Percentiles rank a stretch among this genome's conserved stretches.
These are phyloP conservation scores for Polietes domitor DNA, from an alignment of 2,888 invertebrate genomes.

Conservation along the genomic window DNA sequence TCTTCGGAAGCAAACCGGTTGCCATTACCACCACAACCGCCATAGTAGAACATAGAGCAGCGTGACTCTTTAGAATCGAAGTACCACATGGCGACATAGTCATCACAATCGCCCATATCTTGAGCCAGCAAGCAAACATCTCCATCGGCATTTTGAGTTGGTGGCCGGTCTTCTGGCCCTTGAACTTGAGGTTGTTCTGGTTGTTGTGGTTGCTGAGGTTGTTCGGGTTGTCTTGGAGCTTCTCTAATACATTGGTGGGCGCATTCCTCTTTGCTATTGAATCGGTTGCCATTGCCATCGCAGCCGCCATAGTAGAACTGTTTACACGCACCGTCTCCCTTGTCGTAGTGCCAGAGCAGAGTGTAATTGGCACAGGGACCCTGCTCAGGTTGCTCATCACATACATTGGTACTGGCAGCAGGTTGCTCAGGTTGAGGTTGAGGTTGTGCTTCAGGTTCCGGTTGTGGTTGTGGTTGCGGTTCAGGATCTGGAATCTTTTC, in stretches of 20 bases:
- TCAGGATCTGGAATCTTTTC: conserved; percentile 81
- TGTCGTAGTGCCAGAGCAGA: conserved; percentile 91
- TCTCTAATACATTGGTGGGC: conserved; percentile 83
- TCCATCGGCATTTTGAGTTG: conserved; percentile 7
- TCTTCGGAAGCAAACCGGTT: conserved; percentile 89
- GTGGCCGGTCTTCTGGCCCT: conserved; percentile 78
- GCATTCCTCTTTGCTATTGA: conserved; percentile 86
- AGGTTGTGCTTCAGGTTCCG: conserved; percentile 64
- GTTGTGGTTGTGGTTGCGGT: conserved; percentile 67
- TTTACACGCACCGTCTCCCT: conserved; percentile 85
- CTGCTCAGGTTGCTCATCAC: conserved; percentile 82
- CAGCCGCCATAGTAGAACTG: conserved; percentile 96
- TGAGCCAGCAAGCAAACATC: conserved; percentile 85
- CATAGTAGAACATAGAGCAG: conserved; percentile 91
- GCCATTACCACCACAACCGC: conserved; percentile 95
- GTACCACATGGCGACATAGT: conserved; percentile 88
- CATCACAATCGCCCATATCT: conserved; percentile 88
- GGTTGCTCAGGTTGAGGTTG: neutral
- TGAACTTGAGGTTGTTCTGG: conserved; percentile 76
- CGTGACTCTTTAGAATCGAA: conserved; percentile 84
- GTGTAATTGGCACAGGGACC: conserved; percentile 89
- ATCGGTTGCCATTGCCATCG: conserved; percentile 95
- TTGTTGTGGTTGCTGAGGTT: conserved; percentile 45
- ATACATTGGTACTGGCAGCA: conserved; percentile 76
- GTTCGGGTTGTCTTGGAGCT: conserved; percentile 37